phyloP scores from a whole-genome alignment of 2,113 vertebrate species.

The Stigmatopora nigra region DNA sequence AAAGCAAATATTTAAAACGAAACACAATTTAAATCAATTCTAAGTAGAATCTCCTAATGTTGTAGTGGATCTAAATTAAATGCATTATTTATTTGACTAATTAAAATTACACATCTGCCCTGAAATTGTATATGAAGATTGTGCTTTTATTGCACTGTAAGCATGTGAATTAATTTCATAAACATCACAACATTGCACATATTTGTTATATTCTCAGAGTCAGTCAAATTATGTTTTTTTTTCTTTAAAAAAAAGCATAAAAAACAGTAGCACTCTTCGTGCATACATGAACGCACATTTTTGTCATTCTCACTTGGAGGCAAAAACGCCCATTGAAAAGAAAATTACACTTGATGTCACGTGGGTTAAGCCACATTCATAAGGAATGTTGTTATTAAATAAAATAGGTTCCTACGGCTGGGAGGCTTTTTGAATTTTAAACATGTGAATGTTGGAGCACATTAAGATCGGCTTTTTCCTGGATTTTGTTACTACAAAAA shows the following conservation, averaged over 20 bases:
- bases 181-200: conserved; percentile 68
- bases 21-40: background rate
- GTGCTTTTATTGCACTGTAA: conserved; percentile 34
- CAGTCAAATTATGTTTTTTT: conserved; percentile 55
- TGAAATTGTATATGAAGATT: conserved; percentile 10
- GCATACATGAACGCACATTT: conserved; percentile 54
- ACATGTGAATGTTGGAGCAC: conserved; percentile 48
- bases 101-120: conserved; percentile 10
- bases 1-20: background rate
- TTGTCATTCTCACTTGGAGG: conserved; percentile 63
- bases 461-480: conserved; percentile 49
- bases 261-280: conserved; percentile 31
- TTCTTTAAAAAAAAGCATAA: conserved; percentile 31
- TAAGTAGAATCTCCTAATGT: background rate
- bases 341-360: conserved; percentile 63
- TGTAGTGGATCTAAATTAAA: background rate
- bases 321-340: conserved; percentile 62
- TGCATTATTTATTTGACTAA: background rate
- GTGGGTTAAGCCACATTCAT: conserved; percentile 56
- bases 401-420: conserved; percentile 39
- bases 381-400: conserved; percentile 56
- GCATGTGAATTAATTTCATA: conserved; percentile 46
- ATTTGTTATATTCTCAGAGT: conserved; percentile 63
- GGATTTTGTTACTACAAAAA: conserved; percentile 7
- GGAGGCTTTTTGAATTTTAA: conserved; percentile 59